These are phyloP conservation scores for Dipodomys ordii DNA, from an alignment of 2,113 vertebrate genomes.

Conservation along the genomic window DNA sequence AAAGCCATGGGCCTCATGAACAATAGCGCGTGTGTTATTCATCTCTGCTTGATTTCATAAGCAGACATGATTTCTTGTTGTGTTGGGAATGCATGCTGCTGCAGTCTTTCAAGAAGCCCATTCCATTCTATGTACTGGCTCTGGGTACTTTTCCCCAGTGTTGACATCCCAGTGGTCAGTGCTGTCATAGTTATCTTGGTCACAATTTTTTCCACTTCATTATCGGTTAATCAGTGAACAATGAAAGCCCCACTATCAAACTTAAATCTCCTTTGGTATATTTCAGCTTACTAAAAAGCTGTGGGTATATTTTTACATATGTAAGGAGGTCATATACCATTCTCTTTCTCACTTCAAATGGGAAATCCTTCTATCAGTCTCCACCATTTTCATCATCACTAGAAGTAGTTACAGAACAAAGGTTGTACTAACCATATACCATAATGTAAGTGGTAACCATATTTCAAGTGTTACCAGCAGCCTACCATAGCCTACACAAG, in stretches of 20 bases:
- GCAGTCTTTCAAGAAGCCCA: too few relatives aligned
- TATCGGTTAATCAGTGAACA: background rate
- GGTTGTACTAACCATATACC: too few relatives aligned
- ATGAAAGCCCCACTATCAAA: background rate
- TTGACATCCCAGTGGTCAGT: background rate
- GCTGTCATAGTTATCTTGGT: background rate
- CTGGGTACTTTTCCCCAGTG: background rate
- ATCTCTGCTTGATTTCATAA: background rate
- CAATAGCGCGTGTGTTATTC: too few relatives aligned
- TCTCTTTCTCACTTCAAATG: background rate
- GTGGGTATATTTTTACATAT: background rate
- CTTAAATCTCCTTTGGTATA: background rate
- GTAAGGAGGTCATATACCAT: background rate
- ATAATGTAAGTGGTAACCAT: rapidly evolving
- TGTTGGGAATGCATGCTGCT: background rate
- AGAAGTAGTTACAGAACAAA: background rate
- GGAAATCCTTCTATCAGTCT: background rate
- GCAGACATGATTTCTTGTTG: background rate
- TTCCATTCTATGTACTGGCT: too few relatives aligned
- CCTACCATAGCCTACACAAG: too few relatives aligned
- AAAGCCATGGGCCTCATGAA: too few relatives aligned
- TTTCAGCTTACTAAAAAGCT: background rate
- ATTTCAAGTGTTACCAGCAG: background rate
- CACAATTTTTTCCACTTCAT: background rate
- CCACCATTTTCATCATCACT: background rate